These are phyloP conservation scores for Metopia argyrocephala DNA, from an alignment of 2,888 invertebrate species.

Conservation along the genomic window DNA sequence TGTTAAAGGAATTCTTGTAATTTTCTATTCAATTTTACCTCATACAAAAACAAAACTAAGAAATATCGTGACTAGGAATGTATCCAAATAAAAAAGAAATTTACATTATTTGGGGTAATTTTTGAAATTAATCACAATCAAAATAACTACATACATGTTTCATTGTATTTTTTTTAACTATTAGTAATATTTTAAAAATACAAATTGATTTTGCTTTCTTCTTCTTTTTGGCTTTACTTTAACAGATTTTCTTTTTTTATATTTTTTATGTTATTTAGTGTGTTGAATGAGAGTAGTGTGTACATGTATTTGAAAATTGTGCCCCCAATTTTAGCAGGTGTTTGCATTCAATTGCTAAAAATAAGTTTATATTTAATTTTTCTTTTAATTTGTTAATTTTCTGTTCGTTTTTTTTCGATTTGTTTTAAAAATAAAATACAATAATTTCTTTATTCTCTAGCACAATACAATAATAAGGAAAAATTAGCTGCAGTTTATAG, in stretches of 20 bases:
- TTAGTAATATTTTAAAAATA: conserved; percentile 28
- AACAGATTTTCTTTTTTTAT: neutral
- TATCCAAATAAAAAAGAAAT: conserved; percentile 16
- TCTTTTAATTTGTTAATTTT: neutral
- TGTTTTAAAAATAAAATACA: too few relatives aligned
- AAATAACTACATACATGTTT: conserved; percentile 25
- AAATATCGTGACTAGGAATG: conserved; percentile 39
- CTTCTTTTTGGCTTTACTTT: neutral
- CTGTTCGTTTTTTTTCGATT: too few relatives aligned
- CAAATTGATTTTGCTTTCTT: neutral
- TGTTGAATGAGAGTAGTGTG: neutral
- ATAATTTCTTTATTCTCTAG: too few relatives aligned
- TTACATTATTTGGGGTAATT: conserved; percentile 25
- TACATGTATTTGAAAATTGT: conserved; percentile 49
- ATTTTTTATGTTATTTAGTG: too few relatives aligned
- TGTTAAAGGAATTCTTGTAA: neutral
- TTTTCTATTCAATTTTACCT: neutral
- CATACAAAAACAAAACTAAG: neutral
- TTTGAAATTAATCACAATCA: conserved; percentile 39
- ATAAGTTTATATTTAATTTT: conserved; percentile 58
- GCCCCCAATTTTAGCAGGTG: conserved; percentile 75
- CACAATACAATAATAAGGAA: too few relatives aligned
- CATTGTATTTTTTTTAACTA: conserved; percentile 16
- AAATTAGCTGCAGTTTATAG: too few relatives aligned
- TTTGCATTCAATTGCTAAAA: conserved; percentile 72